Percentiles rank a stretch among this genome's conserved stretches.
These are phyloP conservation scores for Drosophila sechellia DNA, from an alignment of 1,140 invertebrate genomes.

Conservation along the genomic window DNA sequence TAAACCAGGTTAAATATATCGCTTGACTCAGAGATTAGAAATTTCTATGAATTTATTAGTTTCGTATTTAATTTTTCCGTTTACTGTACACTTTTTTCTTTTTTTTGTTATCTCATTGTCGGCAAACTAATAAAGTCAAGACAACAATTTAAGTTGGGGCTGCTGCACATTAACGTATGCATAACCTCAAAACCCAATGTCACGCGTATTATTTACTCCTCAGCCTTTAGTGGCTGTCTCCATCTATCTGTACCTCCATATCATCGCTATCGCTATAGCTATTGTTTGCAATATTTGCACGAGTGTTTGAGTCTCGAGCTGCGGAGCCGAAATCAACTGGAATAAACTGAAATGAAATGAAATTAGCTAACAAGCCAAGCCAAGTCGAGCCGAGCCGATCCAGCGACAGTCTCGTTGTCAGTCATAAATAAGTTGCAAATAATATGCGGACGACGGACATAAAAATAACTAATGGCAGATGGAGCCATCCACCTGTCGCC, in stretches of 20 bases:
- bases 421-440: conserved; percentile 77
- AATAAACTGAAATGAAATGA: conserved; percentile 51
- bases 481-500: conserved; percentile 20
- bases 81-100: neutral
- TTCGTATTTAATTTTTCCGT: neutral
- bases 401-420: conserved; percentile 13
- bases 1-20: conserved; percentile 17
- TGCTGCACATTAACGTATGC: conserved; percentile 62
- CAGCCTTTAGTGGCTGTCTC: conserved; percentile 30
- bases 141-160: conserved; percentile 57
- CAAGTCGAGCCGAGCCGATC: conserved; percentile 7
- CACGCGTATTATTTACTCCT: conserved; percentile 74
- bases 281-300: conserved; percentile 50
- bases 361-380: conserved; percentile 66
- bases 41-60: conserved; percentile 16
- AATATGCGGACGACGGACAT: conserved; percentile 60
- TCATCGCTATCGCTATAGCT: conserved; percentile 11
- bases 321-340: conserved; percentile 17
- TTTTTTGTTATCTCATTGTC: conserved; percentile 15
- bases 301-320: conserved; percentile 4
- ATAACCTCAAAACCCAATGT: conserved; percentile 79
- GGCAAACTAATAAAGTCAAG: conserved; percentile 45
- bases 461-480: conserved; percentile 65
- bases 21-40: conserved; percentile 11
- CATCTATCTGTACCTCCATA: conserved; percentile 32